These are phyloP conservation scores for Microcebus tavaratra DNA, from an alignment of 2,113 vertebrate species.

Conservation along the genomic window DNA sequence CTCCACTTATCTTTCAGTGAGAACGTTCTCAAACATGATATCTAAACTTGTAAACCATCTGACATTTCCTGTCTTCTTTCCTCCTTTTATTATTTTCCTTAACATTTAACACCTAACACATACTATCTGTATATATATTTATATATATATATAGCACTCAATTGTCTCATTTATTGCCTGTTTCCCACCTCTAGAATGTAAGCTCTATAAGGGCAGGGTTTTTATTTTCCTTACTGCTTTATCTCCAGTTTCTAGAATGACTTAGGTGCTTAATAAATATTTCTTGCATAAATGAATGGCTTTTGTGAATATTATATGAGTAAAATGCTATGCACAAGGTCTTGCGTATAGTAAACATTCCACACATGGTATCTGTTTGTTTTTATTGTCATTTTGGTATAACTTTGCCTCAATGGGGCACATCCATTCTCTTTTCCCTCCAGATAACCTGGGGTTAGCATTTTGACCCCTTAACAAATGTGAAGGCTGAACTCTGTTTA, in stretches of 20 bases:
- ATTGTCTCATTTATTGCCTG: conserved; percentile 57
- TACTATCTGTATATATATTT: not conserved
- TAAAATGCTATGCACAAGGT: not conserved
- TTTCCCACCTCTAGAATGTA: conserved; percentile 55
- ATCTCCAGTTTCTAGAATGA: conserved; percentile 61
- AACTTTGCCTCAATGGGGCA: not conserved
- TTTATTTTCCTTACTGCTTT: conserved; percentile 44
- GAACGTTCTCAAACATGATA: not conserved
- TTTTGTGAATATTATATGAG: not conserved
- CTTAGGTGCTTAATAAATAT: conserved; percentile 69
- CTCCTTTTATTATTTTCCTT: not conserved
- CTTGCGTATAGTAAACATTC: not conserved
- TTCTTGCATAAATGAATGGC: conserved; percentile 39
- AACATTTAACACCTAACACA: not conserved
- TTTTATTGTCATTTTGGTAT: not conserved
- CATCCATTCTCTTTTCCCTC: not conserved
- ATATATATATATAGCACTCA: not conserved
- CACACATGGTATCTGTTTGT: not conserved
- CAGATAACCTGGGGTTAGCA: not conserved
- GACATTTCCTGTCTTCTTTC: not conserved
- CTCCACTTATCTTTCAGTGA: not conserved
- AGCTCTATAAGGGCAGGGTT: conserved; percentile 49
- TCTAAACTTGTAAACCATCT: not conserved
- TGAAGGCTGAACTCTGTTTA: not conserved
- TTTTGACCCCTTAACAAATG: not conserved